Evolutionary conservation across 2,113 vertebrate species (phyloP), one percentile per base, ranked within the genome.

Genomic region (Calidris pygmaea): DNA sequence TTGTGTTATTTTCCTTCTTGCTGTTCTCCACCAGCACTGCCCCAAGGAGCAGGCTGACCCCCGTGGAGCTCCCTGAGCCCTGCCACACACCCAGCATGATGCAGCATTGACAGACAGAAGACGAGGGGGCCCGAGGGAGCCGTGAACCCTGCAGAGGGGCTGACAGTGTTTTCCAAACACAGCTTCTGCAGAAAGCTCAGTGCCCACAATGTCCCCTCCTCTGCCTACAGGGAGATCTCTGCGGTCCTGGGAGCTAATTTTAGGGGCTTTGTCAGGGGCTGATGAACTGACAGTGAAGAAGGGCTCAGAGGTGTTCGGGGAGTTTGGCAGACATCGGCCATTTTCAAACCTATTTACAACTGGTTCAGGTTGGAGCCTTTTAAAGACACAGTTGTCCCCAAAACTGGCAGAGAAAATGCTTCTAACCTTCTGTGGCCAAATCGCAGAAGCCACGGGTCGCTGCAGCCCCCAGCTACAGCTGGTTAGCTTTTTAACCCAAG

Each of bases 101-200:
- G 39, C 19, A 87, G 35, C 48, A 48, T 24, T 82, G 27, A 34
- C 85, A 67, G 90, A 89, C 14, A 47, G 68, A 89, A 88, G 43
- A 55, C 32, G 15, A 84, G 18, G 30, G 7, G 4, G 10, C 32
- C 81, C 2, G 1, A 87, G 50, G 27, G 43, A 87, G 39, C n/a
- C 3, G 0, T 32, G 53, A 89, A 62, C n/a, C 39, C 43, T 0
- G 0, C 0, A 0, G 21, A 0, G 0, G 56, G n/a, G 29, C 63
- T 68, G 58, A 29, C 3, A 0, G 12, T 17, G 1, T 62, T 85
- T 50, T 48, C 45, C 63, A 85, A 90, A 77, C 7, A 5, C 19
- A 30, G 19, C 35, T 92, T 53, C 62, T 87, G 48, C 71, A 87
- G 82, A 85, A 72, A 72, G 10, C 26, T 87, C 53, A 21, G 39